Evolutionary conservation across 2,797 vertebrate species (phyloP).

Genomic region (Linurgus olivaceus): DNA sequence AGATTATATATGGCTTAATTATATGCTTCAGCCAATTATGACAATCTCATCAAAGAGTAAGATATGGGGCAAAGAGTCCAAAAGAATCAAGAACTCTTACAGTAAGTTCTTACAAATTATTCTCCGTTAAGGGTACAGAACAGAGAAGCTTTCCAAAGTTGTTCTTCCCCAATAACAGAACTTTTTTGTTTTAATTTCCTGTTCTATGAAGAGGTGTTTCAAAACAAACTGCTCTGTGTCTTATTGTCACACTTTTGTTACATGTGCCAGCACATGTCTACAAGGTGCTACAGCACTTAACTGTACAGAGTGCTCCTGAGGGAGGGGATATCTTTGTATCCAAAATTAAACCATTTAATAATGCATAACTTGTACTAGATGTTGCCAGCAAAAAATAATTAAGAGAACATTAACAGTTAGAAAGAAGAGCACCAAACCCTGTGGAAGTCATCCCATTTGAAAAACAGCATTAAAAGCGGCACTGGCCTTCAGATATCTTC

Average conservation of each 20-base stretch:
- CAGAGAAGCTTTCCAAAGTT: background rate
- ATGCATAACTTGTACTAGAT: background rate
- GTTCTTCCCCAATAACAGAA: background rate
- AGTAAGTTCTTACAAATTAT: background rate
- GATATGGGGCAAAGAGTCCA: background rate
- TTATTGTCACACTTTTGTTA: background rate
- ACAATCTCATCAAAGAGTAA: background rate
- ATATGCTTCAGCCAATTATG: background rate
- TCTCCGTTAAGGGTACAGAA: background rate
- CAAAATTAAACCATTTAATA: background rate
- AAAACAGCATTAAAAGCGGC: background rate
- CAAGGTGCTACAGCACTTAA: background rate
- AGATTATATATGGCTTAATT: background rate
- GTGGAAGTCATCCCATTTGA: background rate
- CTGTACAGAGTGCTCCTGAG: background rate
- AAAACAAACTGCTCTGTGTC: background rate
- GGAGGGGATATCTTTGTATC: background rate
- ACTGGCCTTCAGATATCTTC: background rate
- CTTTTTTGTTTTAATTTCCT: background rate
- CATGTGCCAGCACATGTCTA: background rate
- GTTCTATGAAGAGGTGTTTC: background rate
- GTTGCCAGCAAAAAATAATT: background rate
- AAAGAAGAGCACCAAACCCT: background rate
- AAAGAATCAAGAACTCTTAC: background rate
- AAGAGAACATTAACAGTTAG: background rate